Conservation (phyloP, 2,113 vertebrate species). For the Pantherophis guttatus region DNA sequence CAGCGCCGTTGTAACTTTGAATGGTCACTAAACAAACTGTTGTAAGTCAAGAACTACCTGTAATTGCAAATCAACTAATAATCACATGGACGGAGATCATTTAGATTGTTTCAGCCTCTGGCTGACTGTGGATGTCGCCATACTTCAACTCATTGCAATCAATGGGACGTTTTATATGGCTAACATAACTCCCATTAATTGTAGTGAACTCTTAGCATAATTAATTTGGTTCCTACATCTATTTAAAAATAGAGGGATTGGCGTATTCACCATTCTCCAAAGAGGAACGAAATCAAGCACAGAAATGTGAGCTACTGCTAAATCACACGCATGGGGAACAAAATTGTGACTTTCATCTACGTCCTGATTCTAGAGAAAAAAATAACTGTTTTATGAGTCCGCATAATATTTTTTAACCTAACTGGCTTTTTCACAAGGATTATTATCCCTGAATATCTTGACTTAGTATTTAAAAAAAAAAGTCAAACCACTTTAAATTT, state of each 20-base stretch:
- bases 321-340: background rate
- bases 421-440: background rate
- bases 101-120: background rate
- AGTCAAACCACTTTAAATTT: background rate
- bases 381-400: too few relatives aligned
- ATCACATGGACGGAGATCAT: conserved; percentile 3
- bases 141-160: background rate
- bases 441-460: too few relatives aligned
- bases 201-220: background rate
- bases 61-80: conserved; percentile 39
- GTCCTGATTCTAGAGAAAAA: background rate
- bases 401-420: background rate
- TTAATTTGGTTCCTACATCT: background rate
- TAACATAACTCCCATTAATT: background rate
- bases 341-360: background rate
- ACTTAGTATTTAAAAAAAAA: background rate
- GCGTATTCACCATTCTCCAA: background rate
- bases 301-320: background rate
- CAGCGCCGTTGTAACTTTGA: background rate
- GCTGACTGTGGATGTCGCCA: background rate
- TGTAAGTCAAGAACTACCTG: background rate
- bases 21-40: background rate
- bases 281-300: conserved; percentile 19
- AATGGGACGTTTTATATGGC: background rate
- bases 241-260: conserved; percentile 15